Evolutionary conservation across 2,113 vertebrate species (phyloP).

Genomic region (Microcebus griseorufus): DNA sequence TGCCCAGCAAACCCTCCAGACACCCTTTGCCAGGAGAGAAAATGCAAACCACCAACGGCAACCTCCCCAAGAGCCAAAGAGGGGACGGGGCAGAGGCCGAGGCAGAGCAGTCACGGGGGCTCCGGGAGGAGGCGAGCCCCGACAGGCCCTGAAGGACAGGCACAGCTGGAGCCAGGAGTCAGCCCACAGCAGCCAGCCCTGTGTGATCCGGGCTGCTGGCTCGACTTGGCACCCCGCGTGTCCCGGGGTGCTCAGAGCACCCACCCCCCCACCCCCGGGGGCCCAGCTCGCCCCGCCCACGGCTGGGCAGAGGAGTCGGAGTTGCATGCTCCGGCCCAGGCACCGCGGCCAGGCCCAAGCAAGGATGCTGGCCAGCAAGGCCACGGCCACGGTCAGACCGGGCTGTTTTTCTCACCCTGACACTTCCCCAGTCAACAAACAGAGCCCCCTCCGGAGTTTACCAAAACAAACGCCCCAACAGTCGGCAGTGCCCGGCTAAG

Average conservation of each 20-base stretch:
- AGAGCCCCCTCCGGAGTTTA: constrained; percentile 36
- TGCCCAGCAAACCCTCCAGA: not conserved
- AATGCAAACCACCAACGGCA: accelerated
- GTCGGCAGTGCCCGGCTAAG: not conserved
- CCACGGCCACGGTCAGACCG: not conserved
- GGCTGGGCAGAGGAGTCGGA: not conserved
- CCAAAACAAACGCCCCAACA: constrained; percentile 42
- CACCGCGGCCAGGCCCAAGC: not conserved
- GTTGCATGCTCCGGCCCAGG: not conserved
- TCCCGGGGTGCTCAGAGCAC: not conserved
- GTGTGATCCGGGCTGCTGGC: not conserved
- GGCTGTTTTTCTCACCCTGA: not conserved
- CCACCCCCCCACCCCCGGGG: not conserved
- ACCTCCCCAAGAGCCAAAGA: not conserved
- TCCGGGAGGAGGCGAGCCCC: not conserved
- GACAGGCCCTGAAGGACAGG: not conserved
- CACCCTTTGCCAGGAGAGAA: not conserved
- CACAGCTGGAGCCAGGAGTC: not conserved
- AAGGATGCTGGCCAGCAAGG: not conserved
- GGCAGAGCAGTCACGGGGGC: not conserved
- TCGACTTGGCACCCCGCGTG: not conserved
- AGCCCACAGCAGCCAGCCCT: not conserved
- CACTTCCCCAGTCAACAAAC: constrained; percentile 5
- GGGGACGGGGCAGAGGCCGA: not conserved
- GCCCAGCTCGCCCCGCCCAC: not conserved